These are phyloP conservation scores for Calypte anna DNA, from an alignment of 2,113 vertebrate genomes.

Conservation along the genomic window DNA sequence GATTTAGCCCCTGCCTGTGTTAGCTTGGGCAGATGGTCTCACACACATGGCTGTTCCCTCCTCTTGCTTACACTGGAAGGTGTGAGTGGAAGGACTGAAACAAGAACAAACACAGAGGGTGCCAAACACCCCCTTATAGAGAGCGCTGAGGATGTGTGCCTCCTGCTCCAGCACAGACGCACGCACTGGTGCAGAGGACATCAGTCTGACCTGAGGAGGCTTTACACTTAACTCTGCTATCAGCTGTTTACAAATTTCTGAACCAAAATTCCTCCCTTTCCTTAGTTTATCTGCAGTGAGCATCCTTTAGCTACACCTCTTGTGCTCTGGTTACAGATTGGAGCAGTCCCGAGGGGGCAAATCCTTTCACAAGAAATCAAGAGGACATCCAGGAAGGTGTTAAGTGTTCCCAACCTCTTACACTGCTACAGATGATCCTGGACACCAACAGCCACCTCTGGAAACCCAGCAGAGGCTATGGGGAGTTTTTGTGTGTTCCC, in stretches of 20 bases:
- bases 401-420: neutral
- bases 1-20: neutral
- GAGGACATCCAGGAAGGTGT: neutral
- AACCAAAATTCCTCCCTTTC: neutral
- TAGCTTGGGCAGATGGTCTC: neutral
- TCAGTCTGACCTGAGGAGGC: neutral
- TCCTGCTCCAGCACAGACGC: rapidly evolving
- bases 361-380: neutral
- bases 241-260: constrained; percentile 19
- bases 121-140: neutral
- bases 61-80: neutral
- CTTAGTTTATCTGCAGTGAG: neutral
- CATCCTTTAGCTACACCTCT: neutral
- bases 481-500: neutral
- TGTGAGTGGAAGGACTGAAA: rapidly evolving
- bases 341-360: neutral
- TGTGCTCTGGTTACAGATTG: neutral
- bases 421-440: neutral
- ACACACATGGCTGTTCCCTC: neutral
- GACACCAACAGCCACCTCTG: neutral
- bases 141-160: neutral
- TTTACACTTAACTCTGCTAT: neutral
- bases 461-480: neutral
- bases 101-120: neutral
- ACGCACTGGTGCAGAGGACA: neutral